phyloP scores from a whole-genome alignment of 2,113 vertebrate species.

The Prolemur simus region DNA sequence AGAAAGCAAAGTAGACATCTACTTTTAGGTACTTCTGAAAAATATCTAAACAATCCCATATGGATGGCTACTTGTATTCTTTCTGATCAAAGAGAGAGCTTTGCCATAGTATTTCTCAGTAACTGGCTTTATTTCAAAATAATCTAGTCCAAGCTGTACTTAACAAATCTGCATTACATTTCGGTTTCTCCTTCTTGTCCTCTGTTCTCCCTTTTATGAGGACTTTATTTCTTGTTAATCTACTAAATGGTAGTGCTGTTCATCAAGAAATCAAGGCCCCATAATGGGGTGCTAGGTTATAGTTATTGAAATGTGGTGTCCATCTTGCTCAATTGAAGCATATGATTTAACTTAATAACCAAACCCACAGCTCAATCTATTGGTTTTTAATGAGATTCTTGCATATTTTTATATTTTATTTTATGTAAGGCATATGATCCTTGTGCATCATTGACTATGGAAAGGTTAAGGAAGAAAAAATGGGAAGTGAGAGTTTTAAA shows the following conservation, averaged over 20 bases:
- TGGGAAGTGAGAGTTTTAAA: background rate
- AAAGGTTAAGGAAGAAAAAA: constrained; percentile 31
- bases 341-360: constrained; percentile 21
- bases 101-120: background rate
- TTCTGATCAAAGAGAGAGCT: background rate
- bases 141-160: background rate
- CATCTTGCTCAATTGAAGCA: background rate
- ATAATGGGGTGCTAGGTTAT: background rate
- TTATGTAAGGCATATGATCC: background rate
- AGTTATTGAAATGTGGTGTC: background rate
- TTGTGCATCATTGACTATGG: constrained; percentile 2
- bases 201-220: background rate
- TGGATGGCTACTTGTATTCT: background rate
- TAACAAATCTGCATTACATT: background rate
- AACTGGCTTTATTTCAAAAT: constrained; percentile 33
- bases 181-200: background rate
- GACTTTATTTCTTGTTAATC: background rate
- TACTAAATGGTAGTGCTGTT: background rate
- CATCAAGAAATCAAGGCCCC: background rate
- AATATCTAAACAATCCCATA: background rate
- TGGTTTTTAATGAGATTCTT: constrained; percentile 39
- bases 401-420: constrained; percentile 32
- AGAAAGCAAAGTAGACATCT: background rate
- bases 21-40: background rate
- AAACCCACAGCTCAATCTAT: background rate